phyloP scores from a whole-genome alignment of 2,888 invertebrate species.

The Orchesella flavescens region DNA sequence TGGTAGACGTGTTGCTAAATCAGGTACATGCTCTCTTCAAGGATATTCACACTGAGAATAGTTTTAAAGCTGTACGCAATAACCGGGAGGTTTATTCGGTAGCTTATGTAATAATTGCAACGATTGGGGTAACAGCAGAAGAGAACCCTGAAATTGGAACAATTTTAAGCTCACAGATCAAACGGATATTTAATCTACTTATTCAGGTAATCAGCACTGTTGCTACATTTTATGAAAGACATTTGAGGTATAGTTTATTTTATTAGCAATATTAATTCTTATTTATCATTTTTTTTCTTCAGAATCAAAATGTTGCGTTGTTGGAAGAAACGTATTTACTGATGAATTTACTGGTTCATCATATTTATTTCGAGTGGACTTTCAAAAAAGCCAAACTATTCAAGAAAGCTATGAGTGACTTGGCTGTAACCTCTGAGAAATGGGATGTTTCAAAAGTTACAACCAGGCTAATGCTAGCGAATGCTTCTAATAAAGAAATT shows the following conservation, averaged over 20 bases:
- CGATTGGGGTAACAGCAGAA: constrained; percentile 63
- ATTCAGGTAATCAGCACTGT: constrained; percentile 37
- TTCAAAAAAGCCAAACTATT: constrained; percentile 31
- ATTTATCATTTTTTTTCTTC: background rate
- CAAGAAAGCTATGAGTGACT: constrained; percentile 24
- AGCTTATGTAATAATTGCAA: constrained; percentile 66
- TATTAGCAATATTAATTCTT: background rate
- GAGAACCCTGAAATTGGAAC: constrained; percentile 64
- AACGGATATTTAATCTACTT: constrained; percentile 53
- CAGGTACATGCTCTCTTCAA: constrained; percentile 55
- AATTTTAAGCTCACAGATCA: constrained; percentile 53
- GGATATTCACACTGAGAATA: constrained; percentile 29
- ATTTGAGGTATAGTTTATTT: constrained; percentile 3
- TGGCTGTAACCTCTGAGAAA: constrained; percentile 54
- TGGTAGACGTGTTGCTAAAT: constrained; percentile 52
- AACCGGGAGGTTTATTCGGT: constrained; percentile 69
- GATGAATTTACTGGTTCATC: constrained; percentile 58
- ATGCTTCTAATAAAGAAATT: constrained; percentile 7
- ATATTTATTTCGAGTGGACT: constrained; percentile 61
- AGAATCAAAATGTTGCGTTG: constrained; percentile 48
- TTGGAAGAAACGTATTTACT: constrained; percentile 60
- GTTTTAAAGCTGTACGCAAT: constrained; percentile 19
- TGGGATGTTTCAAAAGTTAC: constrained; percentile 68
- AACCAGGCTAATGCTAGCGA: constrained; percentile 55
- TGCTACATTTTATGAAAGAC: too few species aligned